Evolutionary conservation across 2,797 vertebrate genomes (phyloP), one percentile per base, ranked within the genome.

Genomic region (Crenichthys baileyi): DNA sequence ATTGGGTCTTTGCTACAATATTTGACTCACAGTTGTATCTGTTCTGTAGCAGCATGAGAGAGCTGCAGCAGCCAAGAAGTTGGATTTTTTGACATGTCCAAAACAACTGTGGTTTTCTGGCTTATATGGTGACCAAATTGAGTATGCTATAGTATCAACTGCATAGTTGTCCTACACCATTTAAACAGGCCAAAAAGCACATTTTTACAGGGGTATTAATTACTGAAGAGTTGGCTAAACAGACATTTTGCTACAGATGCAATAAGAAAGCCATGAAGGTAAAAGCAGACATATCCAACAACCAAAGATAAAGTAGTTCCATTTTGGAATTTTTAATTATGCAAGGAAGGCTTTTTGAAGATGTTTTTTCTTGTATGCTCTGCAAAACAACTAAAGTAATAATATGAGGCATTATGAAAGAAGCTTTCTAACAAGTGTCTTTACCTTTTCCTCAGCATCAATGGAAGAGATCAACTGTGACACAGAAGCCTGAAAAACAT

Each of bases 21-120:
- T n/a, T n/a, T n/a, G n/a, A n/a, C n/a, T n/a, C n/a, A n/a, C n/a
- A n/a, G n/a, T n/a, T n/a, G n/a, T n/a, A n/a, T n/a, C n/a, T n/a
- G n/a, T n/a, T n/a, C n/a, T n/a, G n/a, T n/a, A n/a, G n/a, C 65
- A 67, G 9, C 36, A 67, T 67, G 31, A 65, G 60, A 61, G 60
- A 63, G 16, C 29, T 36, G 31, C 6, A 67, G 36, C 36, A 67
- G 18, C 22, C 7, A 39, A 20, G 29, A 36, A 39, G 61, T 12
- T 9, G 8, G 22, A 41, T 24, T 24, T 41, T 67, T 41, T 67
- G 8, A 24, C 63, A 22, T 41, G 20, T 11, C 46, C 36, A 9
- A 56, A 56, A 22, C 13, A 56, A 8, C 18, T 56, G 1, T 24
- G 53, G 9, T 56, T 7, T 22, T 7, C 18, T 56, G 20, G 22